A percentile compares a stretch with the other conserved stretches of the same genome.
phyloP scores from a whole-genome alignment of 2,888 invertebrate species.

The Eurois occulta region DNA sequence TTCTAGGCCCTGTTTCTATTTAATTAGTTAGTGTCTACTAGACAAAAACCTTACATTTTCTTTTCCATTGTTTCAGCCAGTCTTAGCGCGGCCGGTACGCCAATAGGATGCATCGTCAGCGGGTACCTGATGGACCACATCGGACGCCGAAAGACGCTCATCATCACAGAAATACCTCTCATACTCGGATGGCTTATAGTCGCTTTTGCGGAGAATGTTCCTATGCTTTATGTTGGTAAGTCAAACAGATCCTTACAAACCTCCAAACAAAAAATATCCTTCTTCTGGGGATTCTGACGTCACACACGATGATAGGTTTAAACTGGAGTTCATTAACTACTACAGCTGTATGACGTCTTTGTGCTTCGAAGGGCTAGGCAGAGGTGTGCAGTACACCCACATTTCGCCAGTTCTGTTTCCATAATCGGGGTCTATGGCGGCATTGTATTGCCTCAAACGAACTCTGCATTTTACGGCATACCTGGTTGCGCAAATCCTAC shows the following conservation, averaged over 20 bases:
- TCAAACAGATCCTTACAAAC: neutral
- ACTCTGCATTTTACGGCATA: too few relatives aligned
- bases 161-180: constrained; percentile 92
- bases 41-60: neutral
- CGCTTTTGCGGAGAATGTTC: constrained; percentile 90
- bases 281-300: neutral
- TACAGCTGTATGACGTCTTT: neutral
- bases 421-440: too few relatives aligned
- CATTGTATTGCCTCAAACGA: too few relatives aligned
- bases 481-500: too few relatives aligned
- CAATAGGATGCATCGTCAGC: constrained; percentile 93
- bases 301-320: neutral
- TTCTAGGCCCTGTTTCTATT: neutral
- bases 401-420: neutral
- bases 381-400: too few relatives aligned
- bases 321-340: too few relatives aligned
- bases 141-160: constrained; percentile 92
- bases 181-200: constrained; percentile 93
- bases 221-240: constrained; percentile 91
- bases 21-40: neutral
- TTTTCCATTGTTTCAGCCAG: constrained; percentile 88
- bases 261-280: neutral
- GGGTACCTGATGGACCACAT: constrained; percentile 93
- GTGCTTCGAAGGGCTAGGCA: too few relatives aligned
- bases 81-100: constrained; percentile 92